A percentile compares a stretch with the other conserved stretches of the same genome.
Conservation (phyloP, 2,888 invertebrate genomes). For the Nudaria mundana region DNA sequence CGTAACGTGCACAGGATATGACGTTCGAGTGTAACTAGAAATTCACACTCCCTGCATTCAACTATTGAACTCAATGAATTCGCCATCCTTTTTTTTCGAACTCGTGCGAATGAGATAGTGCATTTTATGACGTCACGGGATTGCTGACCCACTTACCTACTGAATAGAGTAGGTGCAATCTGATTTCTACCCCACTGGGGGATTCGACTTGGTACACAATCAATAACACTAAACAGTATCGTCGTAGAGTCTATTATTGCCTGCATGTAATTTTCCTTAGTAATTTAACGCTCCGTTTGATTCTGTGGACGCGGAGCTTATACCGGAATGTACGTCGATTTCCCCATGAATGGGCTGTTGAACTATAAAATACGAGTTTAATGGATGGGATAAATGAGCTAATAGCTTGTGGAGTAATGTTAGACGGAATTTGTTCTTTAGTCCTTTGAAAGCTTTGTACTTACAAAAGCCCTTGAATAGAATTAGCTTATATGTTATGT, state of each 20-base stretch:
- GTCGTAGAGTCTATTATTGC: conserved; percentile 12
- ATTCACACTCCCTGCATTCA: conserved; percentile 5
- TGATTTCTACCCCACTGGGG: conserved; percentile 18
- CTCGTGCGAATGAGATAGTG: conserved; percentile 37
- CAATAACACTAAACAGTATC: conserved; percentile 9
- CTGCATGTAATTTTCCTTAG: conserved; percentile 11
- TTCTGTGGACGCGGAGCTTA: conserved; percentile 25
- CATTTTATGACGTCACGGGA: conserved; percentile 52
- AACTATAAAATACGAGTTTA: conserved; percentile 34
- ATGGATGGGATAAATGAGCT: conserved; percentile 16
- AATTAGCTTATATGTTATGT: too few relatives aligned
- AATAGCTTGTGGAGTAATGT: conserved; percentile 16
- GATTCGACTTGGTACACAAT: neutral
- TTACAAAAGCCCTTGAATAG: conserved; percentile 8
- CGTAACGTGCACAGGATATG: neutral
- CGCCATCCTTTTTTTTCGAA: conserved; percentile 35
- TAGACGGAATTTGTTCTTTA: conserved; percentile 16
- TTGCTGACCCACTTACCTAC: conserved; percentile 37
- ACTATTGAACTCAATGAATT: conserved; percentile 42
- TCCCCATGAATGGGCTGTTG: conserved; percentile 39
- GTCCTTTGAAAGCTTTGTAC: conserved; percentile 13
- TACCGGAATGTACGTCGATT: conserved; percentile 41
- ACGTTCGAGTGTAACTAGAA: conserved; percentile 1
- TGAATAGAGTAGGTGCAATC: conserved; percentile 27
- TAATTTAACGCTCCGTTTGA: conserved; percentile 18